Percentiles rank a stretch among this genome's conserved stretches.
phyloP scores from a whole-genome alignment of 2,797 vertebrate genomes.

The Esox lucius region DNA sequence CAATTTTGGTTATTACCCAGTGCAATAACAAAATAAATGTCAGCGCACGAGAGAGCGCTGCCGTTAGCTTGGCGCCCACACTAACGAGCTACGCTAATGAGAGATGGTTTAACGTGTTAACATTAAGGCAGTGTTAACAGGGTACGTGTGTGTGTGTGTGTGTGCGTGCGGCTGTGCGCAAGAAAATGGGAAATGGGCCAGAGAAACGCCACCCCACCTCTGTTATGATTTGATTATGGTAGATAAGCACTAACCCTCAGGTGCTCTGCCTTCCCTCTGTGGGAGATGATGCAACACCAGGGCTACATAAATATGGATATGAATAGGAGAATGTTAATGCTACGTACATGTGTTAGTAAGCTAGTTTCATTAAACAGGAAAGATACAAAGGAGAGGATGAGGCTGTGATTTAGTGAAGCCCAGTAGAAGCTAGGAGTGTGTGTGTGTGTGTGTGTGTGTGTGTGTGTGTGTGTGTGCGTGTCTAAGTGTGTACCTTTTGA shows the following conservation, averaged over 20 bases:
- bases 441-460: constrained; percentile 19
- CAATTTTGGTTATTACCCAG: constrained; percentile 40
- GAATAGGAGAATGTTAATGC: constrained; percentile 48
- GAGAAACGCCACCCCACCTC: constrained; percentile 52
- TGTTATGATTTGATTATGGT: constrained; percentile 70
- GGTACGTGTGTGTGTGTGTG: constrained; percentile 23
- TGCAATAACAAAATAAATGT: constrained; percentile 47
- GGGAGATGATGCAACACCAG: constrained; percentile 66
- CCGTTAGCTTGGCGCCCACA: constrained; percentile 49
- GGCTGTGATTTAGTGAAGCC: constrained; percentile 25
- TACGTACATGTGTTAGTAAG: constrained; percentile 7
- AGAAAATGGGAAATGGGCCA: constrained; percentile 50
- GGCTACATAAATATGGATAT: constrained; percentile 66
- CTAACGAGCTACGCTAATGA: constrained; percentile 54
- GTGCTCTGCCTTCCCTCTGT: constrained; percentile 51
- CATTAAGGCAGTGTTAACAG: constrained; percentile 38
- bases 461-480: not conserved
- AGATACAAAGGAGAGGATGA: constrained; percentile 32
- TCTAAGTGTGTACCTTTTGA: constrained; percentile 37
- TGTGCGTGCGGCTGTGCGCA: constrained; percentile 29
- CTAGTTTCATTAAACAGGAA: constrained; percentile 39
- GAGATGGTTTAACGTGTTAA: constrained; percentile 56
- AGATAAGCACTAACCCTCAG: constrained; percentile 69
- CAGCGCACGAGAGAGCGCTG: constrained; percentile 28
- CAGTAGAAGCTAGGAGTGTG: not conserved